Evolutionary conservation across 2,797 vertebrate genomes (phyloP), one percentile per base, ranked within the genome.

Genomic region (Bufotes viridis): DNA sequence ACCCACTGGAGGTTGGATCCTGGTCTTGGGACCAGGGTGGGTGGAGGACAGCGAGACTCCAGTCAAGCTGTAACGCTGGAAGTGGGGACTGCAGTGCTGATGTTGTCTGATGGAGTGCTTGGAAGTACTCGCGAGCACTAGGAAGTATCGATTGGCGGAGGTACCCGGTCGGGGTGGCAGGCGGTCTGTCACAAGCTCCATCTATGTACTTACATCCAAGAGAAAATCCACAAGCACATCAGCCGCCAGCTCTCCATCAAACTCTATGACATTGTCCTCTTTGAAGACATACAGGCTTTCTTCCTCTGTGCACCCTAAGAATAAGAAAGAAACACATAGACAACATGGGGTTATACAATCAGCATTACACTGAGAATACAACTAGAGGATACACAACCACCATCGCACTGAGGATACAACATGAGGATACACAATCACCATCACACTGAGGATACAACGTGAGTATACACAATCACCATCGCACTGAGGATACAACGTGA

Each of bases 251-350:
- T 97, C 93, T 18, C 98, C 98, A 11, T 99, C 98, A 93, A 97
- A 99, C 93, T 99, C 98, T 22, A 98, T 96, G 65, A 98, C 93
- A 58, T 95, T 94, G 53, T 98, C 97, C 0, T 94, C 97, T 91
- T 99, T 99, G 87, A 98, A 98, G 81, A 98, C 90, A 57, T 99
- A 99, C 22, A 99, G 92, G 53, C 98, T 99, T 87, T 97, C 97
- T 88, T 97, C 96, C 93, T 99, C 98, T 24, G 94, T 85, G 91
- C 99, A 95, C 87, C 96, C 98, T 99, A 90, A 13, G 22, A 20
- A 81, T 1, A 88, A n/a, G n/a, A n/a, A 87, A 55, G 14, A 26
- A 69, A 58, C 15, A 60, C 15, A 11, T 2, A 65, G 1, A 24
- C n/a, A 65, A n/a, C 63, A n/a, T 34, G 69, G 18, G 14, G 29